Conservation (phyloP, 2,888 invertebrate genomes). For the Coremacera marginata region DNA sequence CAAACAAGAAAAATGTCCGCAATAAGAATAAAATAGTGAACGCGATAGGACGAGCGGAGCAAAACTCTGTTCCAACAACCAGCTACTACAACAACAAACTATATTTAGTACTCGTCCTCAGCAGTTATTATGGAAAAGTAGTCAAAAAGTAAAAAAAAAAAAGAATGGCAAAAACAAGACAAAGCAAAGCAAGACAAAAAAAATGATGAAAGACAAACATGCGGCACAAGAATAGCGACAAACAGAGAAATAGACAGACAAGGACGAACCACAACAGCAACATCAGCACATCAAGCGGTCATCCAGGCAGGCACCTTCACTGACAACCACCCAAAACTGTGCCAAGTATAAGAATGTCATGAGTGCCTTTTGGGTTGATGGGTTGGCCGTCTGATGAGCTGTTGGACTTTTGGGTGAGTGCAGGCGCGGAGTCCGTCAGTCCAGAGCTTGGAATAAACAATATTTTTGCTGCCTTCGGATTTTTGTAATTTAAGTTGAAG, state of each 20-base stretch:
- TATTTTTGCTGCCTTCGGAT: constrained; percentile 41
- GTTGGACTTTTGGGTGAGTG: constrained; percentile 7
- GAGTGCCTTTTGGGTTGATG: neutral
- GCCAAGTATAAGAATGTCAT: neutral
- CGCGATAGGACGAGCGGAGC: constrained; percentile 2
- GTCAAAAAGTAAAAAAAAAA: constrained; percentile 45
- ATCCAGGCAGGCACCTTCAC: neutral
- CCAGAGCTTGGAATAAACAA: constrained; percentile 36
- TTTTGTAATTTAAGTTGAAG: constrained; percentile 30
- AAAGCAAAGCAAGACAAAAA: constrained; percentile 39
- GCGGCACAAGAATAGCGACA: constrained; percentile 57
- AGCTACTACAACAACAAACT: constrained; percentile 24
- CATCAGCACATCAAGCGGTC: constrained; percentile 32
- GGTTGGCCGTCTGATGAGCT: neutral
- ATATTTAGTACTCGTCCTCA: constrained; percentile 51
- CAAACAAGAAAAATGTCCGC: constrained; percentile 66
- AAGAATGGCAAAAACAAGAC: constrained; percentile 50
- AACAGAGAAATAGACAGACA: constrained; percentile 18
- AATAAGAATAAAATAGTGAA: constrained; percentile 43
- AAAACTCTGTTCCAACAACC: neutral
- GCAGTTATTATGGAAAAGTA: constrained; percentile 49
- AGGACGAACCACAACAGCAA: constrained; percentile 25
- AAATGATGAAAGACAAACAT: constrained; percentile 65
- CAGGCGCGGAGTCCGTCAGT: constrained; percentile 31
- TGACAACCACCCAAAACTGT: neutral